Evolutionary conservation across 2,888 invertebrate species (phyloP).

Genomic region (Dasypolia templi): DNA sequence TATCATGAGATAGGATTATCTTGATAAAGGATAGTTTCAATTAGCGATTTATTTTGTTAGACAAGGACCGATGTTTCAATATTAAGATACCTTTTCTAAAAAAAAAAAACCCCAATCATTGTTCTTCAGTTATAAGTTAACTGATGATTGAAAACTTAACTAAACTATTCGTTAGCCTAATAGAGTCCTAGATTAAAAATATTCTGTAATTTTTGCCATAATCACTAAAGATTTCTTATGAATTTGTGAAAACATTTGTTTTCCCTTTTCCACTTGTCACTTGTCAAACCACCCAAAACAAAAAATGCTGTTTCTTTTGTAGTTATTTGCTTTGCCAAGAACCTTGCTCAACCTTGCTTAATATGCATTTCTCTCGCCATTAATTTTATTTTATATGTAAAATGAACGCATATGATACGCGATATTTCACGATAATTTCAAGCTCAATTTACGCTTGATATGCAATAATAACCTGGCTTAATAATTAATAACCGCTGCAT

Average conservation of each 20-base stretch:
- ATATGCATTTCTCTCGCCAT: neutral
- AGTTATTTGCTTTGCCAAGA: neutral
- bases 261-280: neutral
- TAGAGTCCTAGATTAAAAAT: neutral
- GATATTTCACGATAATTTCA: conserved; percentile 14
- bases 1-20: neutral
- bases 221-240: neutral
- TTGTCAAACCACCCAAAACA: neutral
- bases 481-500: conserved; percentile 33
- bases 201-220: neutral
- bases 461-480: conserved; percentile 29
- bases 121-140: too few relatives aligned
- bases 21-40: neutral
- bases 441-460: conserved; percentile 30
- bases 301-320: neutral
- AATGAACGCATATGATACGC: neutral
- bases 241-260: neutral
- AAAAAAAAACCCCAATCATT: neutral
- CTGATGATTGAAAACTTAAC: neutral
- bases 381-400: neutral
- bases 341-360: too few relatives aligned
- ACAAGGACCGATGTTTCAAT: neutral
- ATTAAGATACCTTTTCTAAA: neutral
- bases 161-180: neutral
- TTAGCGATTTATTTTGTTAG: neutral